A percentile compares a stretch with the other conserved stretches of the same genome.
These are phyloP conservation scores for Hycleus cichorii DNA, from an alignment of 1,140 invertebrate genomes.

Conservation along the genomic window DNA sequence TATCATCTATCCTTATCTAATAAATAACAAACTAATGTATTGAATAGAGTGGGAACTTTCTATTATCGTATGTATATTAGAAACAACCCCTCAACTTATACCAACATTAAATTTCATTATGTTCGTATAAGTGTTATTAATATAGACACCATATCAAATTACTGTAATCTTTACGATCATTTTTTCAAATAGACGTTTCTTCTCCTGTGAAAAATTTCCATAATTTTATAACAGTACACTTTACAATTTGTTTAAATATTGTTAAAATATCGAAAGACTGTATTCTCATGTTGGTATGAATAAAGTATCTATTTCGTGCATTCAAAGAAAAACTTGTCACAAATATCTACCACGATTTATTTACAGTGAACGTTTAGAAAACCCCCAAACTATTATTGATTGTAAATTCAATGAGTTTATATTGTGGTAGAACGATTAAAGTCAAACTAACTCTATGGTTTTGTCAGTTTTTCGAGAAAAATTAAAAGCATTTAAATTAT, in stretches of 20 bases:
- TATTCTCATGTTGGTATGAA: not conserved
- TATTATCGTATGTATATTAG: not conserved
- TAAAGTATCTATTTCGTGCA: conserved; percentile 14
- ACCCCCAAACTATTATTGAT: not conserved
- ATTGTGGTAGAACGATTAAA: conserved; percentile 10
- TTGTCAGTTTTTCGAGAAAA: conserved; percentile 17
- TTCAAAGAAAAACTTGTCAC: conserved; percentile 7
- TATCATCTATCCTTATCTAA: conserved; percentile 7
- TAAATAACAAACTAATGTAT: not conserved
- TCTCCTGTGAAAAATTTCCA: too few species aligned
- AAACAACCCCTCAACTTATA: conserved; percentile 1
- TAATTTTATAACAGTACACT: too few species aligned
- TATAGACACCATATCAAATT: not conserved
- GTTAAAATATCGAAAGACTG: not conserved
- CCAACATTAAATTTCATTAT: conserved; percentile 3
- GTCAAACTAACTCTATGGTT: conserved; percentile 17
- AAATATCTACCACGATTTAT: conserved; percentile 18
- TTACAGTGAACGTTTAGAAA: conserved; percentile 19
- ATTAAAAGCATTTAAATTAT: conserved; percentile 25
- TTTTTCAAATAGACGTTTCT: not conserved
- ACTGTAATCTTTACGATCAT: not conserved
- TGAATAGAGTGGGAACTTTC: too few species aligned
- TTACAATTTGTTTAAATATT: not conserved
- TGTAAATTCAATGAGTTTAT: conserved; percentile 1
- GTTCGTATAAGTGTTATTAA: too few species aligned